Base-by-base conservation (phyloP, 1,140 invertebrate genomes). In the Copidosoma floridanum region DNA sequence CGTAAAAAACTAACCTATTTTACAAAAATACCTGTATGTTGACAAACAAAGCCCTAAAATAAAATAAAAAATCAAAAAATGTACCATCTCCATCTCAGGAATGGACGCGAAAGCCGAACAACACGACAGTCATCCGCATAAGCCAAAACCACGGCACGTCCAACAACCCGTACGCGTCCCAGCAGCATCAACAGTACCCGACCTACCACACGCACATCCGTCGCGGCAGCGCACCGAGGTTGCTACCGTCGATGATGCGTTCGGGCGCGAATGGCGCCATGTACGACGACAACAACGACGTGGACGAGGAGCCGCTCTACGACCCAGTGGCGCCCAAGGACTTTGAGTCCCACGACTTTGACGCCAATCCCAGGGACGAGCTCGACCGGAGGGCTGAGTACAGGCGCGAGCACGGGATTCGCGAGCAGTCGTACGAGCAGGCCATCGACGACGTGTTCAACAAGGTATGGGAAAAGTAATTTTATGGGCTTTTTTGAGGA, bases 291-390 rank as follows among this genome's bases (percentile, higher is more conserved):
- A 40, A 73, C 46, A 66, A 65, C 10, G 61, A 78, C 12, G 66
- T 68, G 57, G 72, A 75, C 38, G 75, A 78, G 47, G 78, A 80
- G 41, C 77, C 78, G 0, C 67, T 80, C 5, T 79, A 80, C 63
- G 78, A 80, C 50, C 78, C 78, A 0, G 78, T 79, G 6, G 71
- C 77, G 2, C 74, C 78, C 2, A 68, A 72, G 24, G 77, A 78
- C 52, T 79, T 76, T 64, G 77, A 80, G 50, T 72, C 74, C 8
- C 78, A 80, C 59, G 77, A 80, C 55, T 80, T 80, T 47, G 78
- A 80, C 27, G 76, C 76, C 0, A 80, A 79, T 68, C 75, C 76
- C 1, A 67, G 68, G 7, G 77, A 80, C 24, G 76, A 78, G 35
- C 70, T 74, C 2, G 77, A 78, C 67, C 68, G 75, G 10, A 70